Conservation (phyloP, 2,113 vertebrate genomes). For the Upupa epops region DNA sequence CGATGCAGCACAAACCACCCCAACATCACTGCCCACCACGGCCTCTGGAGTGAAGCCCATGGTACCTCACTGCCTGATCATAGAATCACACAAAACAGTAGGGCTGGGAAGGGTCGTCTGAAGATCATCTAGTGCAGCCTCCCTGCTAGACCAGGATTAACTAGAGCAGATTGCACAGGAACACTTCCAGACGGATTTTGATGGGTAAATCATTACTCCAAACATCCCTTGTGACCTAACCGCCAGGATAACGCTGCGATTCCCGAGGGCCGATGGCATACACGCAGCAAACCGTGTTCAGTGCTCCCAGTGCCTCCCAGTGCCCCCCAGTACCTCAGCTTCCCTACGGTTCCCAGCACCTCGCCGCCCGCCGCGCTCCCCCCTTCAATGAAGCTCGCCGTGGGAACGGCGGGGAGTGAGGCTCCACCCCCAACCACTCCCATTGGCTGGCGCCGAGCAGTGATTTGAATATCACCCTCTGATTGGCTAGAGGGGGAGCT, state of each 20-base stretch:
- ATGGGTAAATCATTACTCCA: not conserved
- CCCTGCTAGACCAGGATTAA: no score
- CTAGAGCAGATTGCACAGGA: no score
- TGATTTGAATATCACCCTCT: not conserved
- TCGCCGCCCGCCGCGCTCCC: conserved; percentile 12
- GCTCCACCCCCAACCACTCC: not conserved
- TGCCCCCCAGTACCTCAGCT: not conserved
- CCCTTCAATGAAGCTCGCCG: not conserved
- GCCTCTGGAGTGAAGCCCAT: not conserved
- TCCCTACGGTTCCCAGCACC: not conserved
- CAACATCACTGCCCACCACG: not conserved
- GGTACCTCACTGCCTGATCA: not conserved
- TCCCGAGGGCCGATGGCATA: not conserved
- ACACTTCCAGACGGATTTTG: no score
- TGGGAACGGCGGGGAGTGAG: not conserved
- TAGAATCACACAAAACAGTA: no score
- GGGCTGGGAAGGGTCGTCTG: no score
- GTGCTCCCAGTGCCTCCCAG: not conserved
- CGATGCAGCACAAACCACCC: not conserved
- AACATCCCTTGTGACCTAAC: not conserved
- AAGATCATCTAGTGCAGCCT: no score
- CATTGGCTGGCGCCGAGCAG: not conserved
- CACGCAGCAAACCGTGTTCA: not conserved
- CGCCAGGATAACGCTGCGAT: not conserved
- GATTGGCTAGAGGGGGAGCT: not conserved